phyloP scores from a whole-genome alignment of 2,888 invertebrate species.

The Antheraea yamamai region DNA sequence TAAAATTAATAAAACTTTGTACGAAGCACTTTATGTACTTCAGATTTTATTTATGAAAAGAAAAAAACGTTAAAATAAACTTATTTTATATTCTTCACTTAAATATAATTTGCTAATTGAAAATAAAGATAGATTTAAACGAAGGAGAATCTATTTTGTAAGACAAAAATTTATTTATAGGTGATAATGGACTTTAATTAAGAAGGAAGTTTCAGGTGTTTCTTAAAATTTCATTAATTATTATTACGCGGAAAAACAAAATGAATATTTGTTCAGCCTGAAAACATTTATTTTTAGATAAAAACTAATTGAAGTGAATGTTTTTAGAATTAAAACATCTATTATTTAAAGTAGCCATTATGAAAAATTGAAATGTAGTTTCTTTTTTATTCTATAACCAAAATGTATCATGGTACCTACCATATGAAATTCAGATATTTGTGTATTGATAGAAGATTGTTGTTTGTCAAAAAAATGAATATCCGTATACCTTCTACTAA shows the following conservation, averaged over 20 bases:
- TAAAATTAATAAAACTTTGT: no score
- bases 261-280: neutral
- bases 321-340: neutral
- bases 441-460: no score
- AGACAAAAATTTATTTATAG: neutral
- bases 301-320: neutral
- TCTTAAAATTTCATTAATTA: neutral
- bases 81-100: no score
- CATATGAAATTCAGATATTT: no score
- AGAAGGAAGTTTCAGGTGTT: neutral
- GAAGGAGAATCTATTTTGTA: neutral
- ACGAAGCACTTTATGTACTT: no score
- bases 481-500: neutral
- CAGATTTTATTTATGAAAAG: no score
- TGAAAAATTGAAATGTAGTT: no score
- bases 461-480: no score
- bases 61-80: no score
- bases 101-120: neutral
- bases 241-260: neutral
- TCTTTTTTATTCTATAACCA: no score
- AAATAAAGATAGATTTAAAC: neutral
- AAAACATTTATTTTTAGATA: neutral
- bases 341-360: neutral
- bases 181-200: neutral
- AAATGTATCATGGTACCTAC: no score